Base-by-base conservation (phyloP, 2,888 invertebrate species). In the Hartigia nigra region DNA sequence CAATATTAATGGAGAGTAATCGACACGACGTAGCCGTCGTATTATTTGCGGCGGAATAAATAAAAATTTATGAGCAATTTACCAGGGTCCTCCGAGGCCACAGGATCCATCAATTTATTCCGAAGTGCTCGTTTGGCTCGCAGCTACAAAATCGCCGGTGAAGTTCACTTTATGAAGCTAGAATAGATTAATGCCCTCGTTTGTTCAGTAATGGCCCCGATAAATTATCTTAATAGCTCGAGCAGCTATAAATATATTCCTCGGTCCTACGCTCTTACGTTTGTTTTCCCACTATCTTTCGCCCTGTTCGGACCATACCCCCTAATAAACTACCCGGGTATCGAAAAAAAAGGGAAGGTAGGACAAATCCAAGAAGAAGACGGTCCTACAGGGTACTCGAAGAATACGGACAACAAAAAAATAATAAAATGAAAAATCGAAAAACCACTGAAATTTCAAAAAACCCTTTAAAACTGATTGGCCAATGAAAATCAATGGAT, bases 161-260 rank as follows among this genome's bases (percentile, higher is more conserved):
- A 90, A 90, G 88, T 90, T 91, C 90, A 89, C 89, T 91, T 91
- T 90, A 91, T 91, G 91, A 90, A 91, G 91, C 90, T 90, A 90
- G 91, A 91, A 91, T 90, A 91, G 91, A 91, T 91, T 90, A 90
- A 91, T 91, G 91, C 87, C 88, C 91, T 91, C 91, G 90, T 91
- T 91, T 90, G 91, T 90, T 90, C 89, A 87, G 89, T 90, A 91
- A 91, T 91, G 91, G 90, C 90, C 88, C 87, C 90, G 89, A 90
- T 91, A 91, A 91, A 91, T 91, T 90, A 91, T 91, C 90, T 91
- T 90, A 91, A 91, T 91, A 91, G 91, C 90, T 86, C 83, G 84
- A 84, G 78, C 84, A 84, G 86, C 90, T 91, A 91, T 91, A 91
- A 91, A 91, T 91, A 91, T 91, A 90, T 90, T 90, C 89, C 87